Percentiles rank a stretch among this genome's conserved stretches.
These are phyloP conservation scores for Tragelaphus strepsiceros DNA, from an alignment of 2,113 vertebrate species.

Conservation along the genomic window DNA sequence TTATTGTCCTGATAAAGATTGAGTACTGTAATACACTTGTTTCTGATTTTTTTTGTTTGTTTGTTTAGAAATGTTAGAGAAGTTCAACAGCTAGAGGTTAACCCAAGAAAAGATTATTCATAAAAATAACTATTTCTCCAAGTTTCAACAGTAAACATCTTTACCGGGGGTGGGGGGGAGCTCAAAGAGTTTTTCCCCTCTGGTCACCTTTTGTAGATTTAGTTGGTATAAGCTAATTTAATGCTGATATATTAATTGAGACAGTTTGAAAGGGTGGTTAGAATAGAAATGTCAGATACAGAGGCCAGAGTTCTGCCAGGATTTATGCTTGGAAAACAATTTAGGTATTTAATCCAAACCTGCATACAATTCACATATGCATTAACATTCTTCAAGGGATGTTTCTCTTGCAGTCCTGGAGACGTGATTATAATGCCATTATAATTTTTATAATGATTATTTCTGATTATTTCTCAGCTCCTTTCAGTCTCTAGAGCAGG, in stretches of 20 bases:
- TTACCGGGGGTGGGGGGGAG: background rate
- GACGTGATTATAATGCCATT: background rate
- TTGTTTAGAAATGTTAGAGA: conserved; percentile 32
- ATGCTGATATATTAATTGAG: conserved; percentile 9
- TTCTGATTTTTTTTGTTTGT: background rate
- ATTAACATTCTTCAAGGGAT: conserved; percentile 6
- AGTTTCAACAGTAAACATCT: conserved; percentile 22
- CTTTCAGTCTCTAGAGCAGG: conserved; percentile 2
- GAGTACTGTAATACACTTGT: background rate
- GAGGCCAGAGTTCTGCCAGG: background rate
- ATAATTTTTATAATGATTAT: no score
- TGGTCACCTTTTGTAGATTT: background rate
- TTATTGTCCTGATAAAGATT: background rate
- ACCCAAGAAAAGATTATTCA: conserved; percentile 16
- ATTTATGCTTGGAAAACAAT: conserved; percentile 25
- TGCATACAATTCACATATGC: background rate
- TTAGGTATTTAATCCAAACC: conserved; percentile 18
- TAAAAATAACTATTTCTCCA: conserved; percentile 21
- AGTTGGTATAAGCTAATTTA: background rate
- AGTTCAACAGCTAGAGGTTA: conserved; percentile 12
- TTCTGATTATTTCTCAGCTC: conserved; percentile 2
- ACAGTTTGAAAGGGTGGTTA: background rate
- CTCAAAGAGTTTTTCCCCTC: background rate
- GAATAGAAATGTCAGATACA: conserved; percentile 3
- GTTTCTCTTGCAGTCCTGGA: background rate